Percentiles rank a stretch among this genome's conserved stretches.
Conservation (phyloP, 2,797 vertebrate species). For the Hozukius guyotensis region DNA sequence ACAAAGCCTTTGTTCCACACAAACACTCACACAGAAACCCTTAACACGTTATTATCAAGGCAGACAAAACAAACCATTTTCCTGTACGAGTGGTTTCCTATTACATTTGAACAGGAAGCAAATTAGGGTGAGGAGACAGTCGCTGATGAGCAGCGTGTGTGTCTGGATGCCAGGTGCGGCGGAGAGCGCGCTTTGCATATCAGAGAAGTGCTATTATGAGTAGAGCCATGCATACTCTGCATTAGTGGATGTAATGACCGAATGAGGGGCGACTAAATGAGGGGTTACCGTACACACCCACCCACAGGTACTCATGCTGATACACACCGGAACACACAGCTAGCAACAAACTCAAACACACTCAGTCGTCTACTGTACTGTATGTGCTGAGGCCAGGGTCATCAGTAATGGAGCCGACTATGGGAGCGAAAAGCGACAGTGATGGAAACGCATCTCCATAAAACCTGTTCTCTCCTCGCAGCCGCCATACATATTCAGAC, state of each 20-base stretch:
- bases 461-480: slow-evolving; percentile 61
- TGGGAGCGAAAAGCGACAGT: slow-evolving; percentile 37
- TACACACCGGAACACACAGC: background rate
- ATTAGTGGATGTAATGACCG: slow-evolving; percentile 78
- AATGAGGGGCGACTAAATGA: slow-evolving; percentile 73
- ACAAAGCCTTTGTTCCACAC: slow-evolving; percentile 62
- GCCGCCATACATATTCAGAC: slow-evolving; percentile 76
- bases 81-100: slow-evolving; percentile 75
- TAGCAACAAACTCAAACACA: slow-evolving; percentile 22
- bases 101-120: slow-evolving; percentile 77
- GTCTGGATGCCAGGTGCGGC: slow-evolving; percentile 78
- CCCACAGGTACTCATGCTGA: background rate
- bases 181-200: slow-evolving; percentile 82
- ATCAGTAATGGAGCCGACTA: slow-evolving; percentile 62
- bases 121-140: slow-evolving; percentile 69
- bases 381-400: slow-evolving; percentile 51
- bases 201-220: slow-evolving; percentile 80
- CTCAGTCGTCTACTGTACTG: slow-evolving; percentile 36
- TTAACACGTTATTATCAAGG: slow-evolving; percentile 70
- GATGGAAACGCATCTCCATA: slow-evolving; percentile 74
- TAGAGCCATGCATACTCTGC: slow-evolving; percentile 66
- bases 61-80: slow-evolving; percentile 78
- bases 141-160: slow-evolving; percentile 70
- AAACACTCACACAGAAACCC: slow-evolving; percentile 46
- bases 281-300: slow-evolving; percentile 39